These are phyloP conservation scores for Varecia variegata DNA, from an alignment of 2,797 vertebrate species.

Conservation along the genomic window DNA sequence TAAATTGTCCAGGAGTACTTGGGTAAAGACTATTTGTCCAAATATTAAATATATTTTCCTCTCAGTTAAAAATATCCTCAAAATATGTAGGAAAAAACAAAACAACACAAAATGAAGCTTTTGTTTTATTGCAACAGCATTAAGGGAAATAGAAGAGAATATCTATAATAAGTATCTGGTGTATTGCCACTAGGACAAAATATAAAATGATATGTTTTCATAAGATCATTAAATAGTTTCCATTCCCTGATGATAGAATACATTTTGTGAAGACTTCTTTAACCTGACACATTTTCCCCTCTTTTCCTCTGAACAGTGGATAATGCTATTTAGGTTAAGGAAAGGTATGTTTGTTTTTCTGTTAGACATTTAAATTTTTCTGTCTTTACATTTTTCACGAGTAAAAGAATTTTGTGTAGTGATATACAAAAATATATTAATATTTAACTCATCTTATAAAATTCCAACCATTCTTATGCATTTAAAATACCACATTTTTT, in stretches of 20 bases:
- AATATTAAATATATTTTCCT: neutral
- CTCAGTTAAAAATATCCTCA: neutral
- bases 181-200: neutral
- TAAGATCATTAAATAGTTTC: neutral
- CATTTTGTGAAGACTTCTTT: neutral
- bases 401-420: neutral
- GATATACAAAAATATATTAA: neutral
- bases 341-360: neutral
- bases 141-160: neutral
- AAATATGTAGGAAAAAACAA: neutral
- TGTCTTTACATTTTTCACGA: neutral
- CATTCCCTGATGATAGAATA: neutral
- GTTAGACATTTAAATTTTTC: neutral
- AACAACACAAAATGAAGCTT: neutral
- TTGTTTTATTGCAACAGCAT: neutral
- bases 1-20: neutral
- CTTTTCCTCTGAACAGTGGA: neutral
- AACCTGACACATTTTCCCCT: accelerated
- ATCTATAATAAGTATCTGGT: neutral
- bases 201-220: neutral
- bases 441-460: constrained; percentile 3
- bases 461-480: neutral
- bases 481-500: neutral
- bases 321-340: neutral
- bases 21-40: neutral